Evolutionary conservation across 2,113 vertebrate genomes (phyloP).

Genomic region (Azemiops feae): DNA sequence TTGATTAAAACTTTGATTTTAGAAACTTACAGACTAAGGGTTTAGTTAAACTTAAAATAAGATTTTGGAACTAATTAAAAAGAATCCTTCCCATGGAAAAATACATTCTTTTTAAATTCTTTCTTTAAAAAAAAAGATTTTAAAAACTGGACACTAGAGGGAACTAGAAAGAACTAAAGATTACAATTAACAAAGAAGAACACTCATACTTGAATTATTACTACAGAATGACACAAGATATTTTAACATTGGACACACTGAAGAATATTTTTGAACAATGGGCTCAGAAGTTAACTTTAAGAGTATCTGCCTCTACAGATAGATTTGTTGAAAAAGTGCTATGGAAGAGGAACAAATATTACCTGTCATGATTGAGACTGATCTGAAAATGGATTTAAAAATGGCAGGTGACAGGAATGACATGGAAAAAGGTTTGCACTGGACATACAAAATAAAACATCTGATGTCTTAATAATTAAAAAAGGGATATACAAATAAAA

Average conservation of each 20-base stretch:
- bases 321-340: neutral
- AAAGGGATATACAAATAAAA: neutral
- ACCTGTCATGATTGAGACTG: neutral
- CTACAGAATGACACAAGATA: neutral
- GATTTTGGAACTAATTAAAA: neutral
- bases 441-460: neutral
- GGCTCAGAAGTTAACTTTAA: neutral
- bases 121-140: neutral
- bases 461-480: neutral
- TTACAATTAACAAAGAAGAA: neutral
- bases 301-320: neutral
- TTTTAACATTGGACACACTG: neutral
- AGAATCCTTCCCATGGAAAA: neutral
- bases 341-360: neutral
- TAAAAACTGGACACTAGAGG: neutral
- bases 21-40: neutral
- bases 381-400: neutral
- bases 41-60: neutral
- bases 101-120: neutral
- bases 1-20: neutral
- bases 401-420: neutral
- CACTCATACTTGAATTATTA: neutral
- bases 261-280: neutral
- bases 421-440: neutral
- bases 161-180: neutral